A percentile compares a stretch with the other conserved stretches of the same genome.
These are phyloP conservation scores for Odontothrips loti DNA, from an alignment of 2,888 invertebrate genomes.

Conservation along the genomic window DNA sequence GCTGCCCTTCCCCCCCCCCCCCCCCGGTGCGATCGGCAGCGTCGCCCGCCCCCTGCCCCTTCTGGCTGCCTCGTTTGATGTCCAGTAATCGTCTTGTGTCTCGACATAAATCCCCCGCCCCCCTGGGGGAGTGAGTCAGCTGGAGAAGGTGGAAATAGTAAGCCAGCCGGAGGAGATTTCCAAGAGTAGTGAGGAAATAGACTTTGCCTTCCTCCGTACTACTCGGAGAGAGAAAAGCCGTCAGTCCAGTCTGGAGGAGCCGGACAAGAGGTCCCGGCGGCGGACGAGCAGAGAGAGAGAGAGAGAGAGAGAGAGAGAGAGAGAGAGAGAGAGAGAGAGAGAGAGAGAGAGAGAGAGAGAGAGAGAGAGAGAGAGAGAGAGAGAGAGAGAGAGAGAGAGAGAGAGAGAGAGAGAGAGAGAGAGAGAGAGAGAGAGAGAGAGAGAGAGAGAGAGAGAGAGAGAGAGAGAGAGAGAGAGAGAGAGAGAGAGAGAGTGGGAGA, in stretches of 20 bases:
- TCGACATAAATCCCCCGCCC: no score
- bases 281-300: neutral
- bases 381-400: no score
- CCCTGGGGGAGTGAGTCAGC: neutral
- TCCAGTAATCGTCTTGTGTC: no score
- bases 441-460: neutral
- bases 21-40: no score
- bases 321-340: neutral
- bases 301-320: neutral
- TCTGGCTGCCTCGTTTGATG: no score
- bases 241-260: neutral
- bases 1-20: no score
- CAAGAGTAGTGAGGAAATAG: neutral
- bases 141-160: conserved; percentile 5
- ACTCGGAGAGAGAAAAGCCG: no score
- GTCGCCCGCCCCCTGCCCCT: no score
- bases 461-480: no score
- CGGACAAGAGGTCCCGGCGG: neutral
- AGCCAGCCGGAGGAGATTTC: neutral
- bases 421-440: neutral
- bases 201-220: neutral
- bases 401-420: neutral
- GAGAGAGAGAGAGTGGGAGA: no score
- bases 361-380: no score
- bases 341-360: no score